phyloP scores from a whole-genome alignment of 2,113 vertebrate genomes.

The Chaenocephalus aceratus region DNA sequence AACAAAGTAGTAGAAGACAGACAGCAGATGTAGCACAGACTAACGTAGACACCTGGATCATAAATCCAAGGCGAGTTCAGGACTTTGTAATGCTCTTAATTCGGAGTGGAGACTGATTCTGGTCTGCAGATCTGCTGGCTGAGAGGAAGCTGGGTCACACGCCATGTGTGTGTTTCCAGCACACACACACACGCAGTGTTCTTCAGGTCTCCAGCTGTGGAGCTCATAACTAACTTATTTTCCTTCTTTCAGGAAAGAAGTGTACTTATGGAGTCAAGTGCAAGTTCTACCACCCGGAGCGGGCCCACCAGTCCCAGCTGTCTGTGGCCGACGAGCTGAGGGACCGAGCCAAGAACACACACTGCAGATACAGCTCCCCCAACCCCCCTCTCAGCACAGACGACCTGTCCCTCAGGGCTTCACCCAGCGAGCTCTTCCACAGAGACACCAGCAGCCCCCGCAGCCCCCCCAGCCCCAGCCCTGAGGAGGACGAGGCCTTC shows the following conservation, averaged over 20 bases:
- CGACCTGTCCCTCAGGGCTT: conserved; percentile 38
- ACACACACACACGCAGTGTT: not conserved
- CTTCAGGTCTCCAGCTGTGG: not conserved
- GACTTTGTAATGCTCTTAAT: no score
- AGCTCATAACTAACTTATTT: not conserved
- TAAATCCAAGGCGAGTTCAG: no score
- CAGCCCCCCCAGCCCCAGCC: conserved; percentile 9
- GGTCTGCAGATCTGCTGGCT: no score
- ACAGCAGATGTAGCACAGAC: no score
- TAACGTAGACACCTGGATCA: no score
- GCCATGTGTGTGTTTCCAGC: not conserved
- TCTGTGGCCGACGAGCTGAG: conserved; percentile 91
- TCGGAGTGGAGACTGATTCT: no score
- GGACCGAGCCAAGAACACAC: conserved; percentile 59
- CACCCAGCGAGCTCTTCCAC: conserved; percentile 48
- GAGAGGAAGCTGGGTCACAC: not conserved
- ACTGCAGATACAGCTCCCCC: conserved; percentile 5
- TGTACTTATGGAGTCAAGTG: conserved; percentile 95
- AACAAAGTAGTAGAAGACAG: no score
- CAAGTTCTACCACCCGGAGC: conserved; percentile 92
- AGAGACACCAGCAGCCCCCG: conserved; percentile 43
- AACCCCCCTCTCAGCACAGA: conserved; percentile 36
- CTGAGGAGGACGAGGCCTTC: conserved; percentile 72
- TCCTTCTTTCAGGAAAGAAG: conserved; percentile 86
- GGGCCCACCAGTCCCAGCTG: conserved; percentile 83